Evolutionary conservation across 2,888 invertebrate genomes (phyloP).

Genomic region (Lamellibrachia satsuma): DNA sequence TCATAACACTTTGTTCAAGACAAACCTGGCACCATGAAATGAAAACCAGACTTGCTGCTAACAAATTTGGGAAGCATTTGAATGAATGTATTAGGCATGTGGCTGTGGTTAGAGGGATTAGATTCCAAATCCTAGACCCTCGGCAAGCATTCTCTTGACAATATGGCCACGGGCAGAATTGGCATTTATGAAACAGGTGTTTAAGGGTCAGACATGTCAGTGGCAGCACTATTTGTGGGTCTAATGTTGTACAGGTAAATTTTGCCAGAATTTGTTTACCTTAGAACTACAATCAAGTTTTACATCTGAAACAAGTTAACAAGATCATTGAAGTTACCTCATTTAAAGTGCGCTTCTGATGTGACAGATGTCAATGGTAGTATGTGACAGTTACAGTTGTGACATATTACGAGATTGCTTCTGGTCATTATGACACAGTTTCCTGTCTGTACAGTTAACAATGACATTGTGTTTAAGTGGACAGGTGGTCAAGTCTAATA

Average conservation of each 20-base stretch:
- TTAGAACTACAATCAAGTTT: neutral
- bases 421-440: neutral
- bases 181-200: neutral
- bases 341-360: neutral
- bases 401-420: neutral
- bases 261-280: neutral
- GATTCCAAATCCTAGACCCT: neutral
- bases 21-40: neutral
- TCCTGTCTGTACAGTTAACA: neutral
- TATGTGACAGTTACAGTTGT: neutral
- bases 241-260: neutral
- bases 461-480: neutral
- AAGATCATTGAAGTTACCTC: neutral
- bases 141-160: neutral
- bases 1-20: neutral
- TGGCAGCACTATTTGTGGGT: neutral
- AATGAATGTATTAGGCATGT: neutral
- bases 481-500: neutral
- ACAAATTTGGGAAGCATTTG: neutral
- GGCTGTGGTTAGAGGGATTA: neutral
- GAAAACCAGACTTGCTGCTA: neutral
- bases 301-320: neutral
- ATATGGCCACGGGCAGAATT: neutral
- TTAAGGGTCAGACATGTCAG: neutral
- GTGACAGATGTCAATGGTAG: neutral